Evolutionary conservation across 1,140 invertebrate genomes (phyloP), one percentile per base, ranked within the genome.

Genomic region (Pseudomyrmex dendroicus): DNA sequence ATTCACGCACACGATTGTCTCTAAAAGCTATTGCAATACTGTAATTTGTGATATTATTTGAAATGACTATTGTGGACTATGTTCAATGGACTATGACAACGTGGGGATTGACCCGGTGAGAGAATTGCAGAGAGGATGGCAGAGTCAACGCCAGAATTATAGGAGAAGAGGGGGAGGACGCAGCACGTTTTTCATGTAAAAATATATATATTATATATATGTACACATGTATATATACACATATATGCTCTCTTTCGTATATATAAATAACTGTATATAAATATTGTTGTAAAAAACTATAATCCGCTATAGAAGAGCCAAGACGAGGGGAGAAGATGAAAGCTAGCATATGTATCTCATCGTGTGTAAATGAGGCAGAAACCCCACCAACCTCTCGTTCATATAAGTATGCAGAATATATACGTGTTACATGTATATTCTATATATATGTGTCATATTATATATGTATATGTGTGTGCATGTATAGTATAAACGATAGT

Each of bases 11-110:
- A 89, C 86, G 89, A 90, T 87, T 86, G 87, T 89, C 73, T 92
- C 78, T 89, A 88, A 91, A 91, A 91, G 88, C 93, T 94, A 94
- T 94, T 94, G 93, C 93, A 94, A 94, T 94, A 94, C 93, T 94
- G 93, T 94, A 93, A 90, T 93, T 94, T 90, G 91, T 93, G 91
- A 87, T 91, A 92, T 92, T 89, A 90, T 91, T 90, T 84, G 73
- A 90, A 88, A 88, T 94, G 93, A 94, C 93, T 94, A 93, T 94
- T 93, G 93, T 90, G 90, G 92, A 94, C 93, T 93, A 94, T 93
- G 85, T 85, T 89, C 83, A 85, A 86, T 64, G 73, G 85, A 89
- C 87, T 89, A 88, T 88, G 74, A 86, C 84, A 77, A 82, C 12
- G 12, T 59, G n/a, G 44, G 46, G 73, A 64, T 35, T 84, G 56